Percentiles rank a stretch among this genome's conserved stretches.
Evolutionary conservation across 2,888 invertebrate genomes (phyloP).

Genomic region (Drosophila niveifrons): DNA sequence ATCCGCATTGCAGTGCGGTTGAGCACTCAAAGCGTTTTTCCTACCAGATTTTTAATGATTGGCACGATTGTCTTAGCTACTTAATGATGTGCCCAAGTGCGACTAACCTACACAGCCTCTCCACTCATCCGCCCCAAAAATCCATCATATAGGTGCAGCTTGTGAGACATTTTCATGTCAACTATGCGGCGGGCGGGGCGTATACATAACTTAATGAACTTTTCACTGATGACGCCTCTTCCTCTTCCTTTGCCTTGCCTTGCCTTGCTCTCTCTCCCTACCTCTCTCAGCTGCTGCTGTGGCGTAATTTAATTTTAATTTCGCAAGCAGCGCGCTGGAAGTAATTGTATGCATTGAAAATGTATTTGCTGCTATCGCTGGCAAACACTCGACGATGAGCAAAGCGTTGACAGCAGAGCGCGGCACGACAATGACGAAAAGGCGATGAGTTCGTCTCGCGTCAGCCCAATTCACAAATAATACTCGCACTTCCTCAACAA

Average conservation of each 20-base stretch:
- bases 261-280: not conserved
- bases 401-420: conserved; percentile 3
- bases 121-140: too few relatives aligned
- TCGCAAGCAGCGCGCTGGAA: conserved; percentile 78
- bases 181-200: conserved; percentile 52
- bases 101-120: conserved; percentile 24
- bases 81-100: conserved; percentile 74
- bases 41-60: conserved; percentile 78
- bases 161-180: conserved; percentile 71
- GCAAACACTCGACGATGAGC: conserved; percentile 63
- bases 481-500: conserved; percentile 11
- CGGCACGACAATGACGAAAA: conserved; percentile 22
- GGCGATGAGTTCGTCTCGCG: conserved; percentile 27
- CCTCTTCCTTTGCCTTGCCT: not conserved
- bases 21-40: conserved; percentile 59
- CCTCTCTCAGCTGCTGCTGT: not conserved
- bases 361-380: conserved; percentile 76
- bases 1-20: conserved; percentile 67
- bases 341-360: conserved; percentile 80
- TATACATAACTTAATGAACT: conserved; percentile 75
- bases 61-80: conserved; percentile 81
- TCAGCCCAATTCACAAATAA: conserved; percentile 45
- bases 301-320: conserved; percentile 79
- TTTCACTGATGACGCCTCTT: conserved; percentile 38
- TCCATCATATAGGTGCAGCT: conserved; percentile 24